Percentiles rank a stretch among this genome's conserved stretches.
These are phyloP conservation scores for Protodeltote pygarga DNA, from an alignment of 2,888 invertebrate genomes.

Conservation along the genomic window DNA sequence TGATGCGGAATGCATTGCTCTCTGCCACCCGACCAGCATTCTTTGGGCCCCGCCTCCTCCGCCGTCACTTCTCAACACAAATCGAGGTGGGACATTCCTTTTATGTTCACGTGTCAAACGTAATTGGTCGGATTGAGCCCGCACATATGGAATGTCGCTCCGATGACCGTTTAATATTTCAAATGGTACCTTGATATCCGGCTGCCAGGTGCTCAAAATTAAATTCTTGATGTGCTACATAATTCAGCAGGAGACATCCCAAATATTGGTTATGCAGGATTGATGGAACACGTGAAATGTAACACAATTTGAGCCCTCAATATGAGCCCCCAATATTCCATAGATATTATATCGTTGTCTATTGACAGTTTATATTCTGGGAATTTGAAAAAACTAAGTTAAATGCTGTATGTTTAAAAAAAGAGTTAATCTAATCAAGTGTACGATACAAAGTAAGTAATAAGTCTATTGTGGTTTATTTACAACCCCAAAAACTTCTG, in stretches of 20 bases:
- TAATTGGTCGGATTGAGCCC: slow-evolving; percentile 51
- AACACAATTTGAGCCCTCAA: too few relatives aligned
- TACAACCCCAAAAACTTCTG: slow-evolving; percentile 19
- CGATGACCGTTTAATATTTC: slow-evolving; percentile 62
- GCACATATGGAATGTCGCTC: slow-evolving; percentile 52
- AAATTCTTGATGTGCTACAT: slow-evolving; percentile 15
- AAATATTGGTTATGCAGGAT: background rate
- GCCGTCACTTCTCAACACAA: slow-evolving; percentile 33
- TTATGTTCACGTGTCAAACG: slow-evolving; percentile 48
- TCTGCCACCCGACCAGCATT: slow-evolving; percentile 56
- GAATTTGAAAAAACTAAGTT: too few relatives aligned
- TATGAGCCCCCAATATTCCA: too few relatives aligned
- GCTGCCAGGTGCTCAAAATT: slow-evolving; percentile 26
- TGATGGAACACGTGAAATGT: too few relatives aligned
- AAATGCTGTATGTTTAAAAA: too few relatives aligned
- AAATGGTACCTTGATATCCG: slow-evolving; percentile 50
- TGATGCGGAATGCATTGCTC: slow-evolving; percentile 70
- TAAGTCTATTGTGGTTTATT: slow-evolving; percentile 40
- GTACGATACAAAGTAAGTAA: slow-evolving; percentile 28
- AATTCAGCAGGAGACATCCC: slow-evolving; percentile 9
- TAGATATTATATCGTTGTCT: too few relatives aligned
- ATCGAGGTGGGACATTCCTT: slow-evolving; percentile 37
- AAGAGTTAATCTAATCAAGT: slow-evolving; percentile 32
- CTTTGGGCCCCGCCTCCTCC: slow-evolving; percentile 54
- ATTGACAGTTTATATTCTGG: too few relatives aligned